phyloP scores from a whole-genome alignment of 2,888 invertebrate genomes.

The Microctonus hyperodae region DNA sequence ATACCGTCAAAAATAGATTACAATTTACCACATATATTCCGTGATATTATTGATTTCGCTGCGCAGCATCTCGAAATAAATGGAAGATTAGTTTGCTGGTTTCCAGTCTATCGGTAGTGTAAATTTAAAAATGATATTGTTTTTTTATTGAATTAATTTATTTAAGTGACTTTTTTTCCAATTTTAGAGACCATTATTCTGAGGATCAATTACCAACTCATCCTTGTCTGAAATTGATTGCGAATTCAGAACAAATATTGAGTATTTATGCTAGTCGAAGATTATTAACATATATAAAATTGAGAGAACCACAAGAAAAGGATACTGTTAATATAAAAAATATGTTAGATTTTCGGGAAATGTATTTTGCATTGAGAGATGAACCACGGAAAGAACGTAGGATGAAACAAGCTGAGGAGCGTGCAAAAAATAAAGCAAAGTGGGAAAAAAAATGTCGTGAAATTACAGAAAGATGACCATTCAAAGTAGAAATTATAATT shows the following conservation, averaged over 20 bases:
- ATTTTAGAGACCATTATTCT: constrained; percentile 73
- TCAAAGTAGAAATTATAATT: constrained; percentile 17
- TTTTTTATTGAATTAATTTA: not conserved
- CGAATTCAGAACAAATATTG: constrained; percentile 89
- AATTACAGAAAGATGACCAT: constrained; percentile 47
- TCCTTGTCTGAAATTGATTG: constrained; percentile 76
- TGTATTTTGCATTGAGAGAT: constrained; percentile 75
- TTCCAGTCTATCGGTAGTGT: constrained; percentile 82
- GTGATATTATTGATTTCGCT: constrained; percentile 85
- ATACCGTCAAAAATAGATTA: constrained; percentile 89
- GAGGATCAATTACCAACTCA: constrained; percentile 81
- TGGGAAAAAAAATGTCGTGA: constrained; percentile 51
- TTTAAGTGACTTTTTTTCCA: not conserved
- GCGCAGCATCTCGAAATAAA: constrained; percentile 77
- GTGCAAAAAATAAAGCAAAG: constrained; percentile 54
- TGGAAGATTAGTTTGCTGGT: constrained; percentile 93
- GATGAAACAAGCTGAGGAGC: constrained; percentile 62
- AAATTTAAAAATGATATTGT: not conserved
- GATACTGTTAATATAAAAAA: constrained; percentile 52
- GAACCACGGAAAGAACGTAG: constrained; percentile 72
- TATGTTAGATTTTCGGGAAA: constrained; percentile 68
- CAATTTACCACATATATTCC: constrained; percentile 79
- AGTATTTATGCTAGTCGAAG: constrained; percentile 82
- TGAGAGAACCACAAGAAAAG: constrained; percentile 64
- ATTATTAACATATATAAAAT: constrained; percentile 86